Evolutionary conservation across 2,888 invertebrate species (phyloP).

Genomic region (Agrochola macilenta): DNA sequence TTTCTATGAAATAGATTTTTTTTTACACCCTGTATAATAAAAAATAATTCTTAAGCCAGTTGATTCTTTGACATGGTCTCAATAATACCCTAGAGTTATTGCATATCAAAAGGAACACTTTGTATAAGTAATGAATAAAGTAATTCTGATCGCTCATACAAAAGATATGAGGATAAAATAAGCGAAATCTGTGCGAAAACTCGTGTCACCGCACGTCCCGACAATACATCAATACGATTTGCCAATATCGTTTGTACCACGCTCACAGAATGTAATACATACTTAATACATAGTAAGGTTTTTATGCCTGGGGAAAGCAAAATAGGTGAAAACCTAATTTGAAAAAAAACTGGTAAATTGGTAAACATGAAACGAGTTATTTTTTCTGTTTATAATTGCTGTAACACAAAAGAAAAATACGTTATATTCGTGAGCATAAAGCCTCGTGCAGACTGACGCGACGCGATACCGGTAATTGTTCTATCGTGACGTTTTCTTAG

Average conservation of each 20-base stretch:
- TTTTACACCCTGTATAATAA: no score
- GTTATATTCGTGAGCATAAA: background rate
- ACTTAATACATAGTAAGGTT: slow-evolving; percentile 1
- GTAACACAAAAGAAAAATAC: background rate
- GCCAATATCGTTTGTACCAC: slow-evolving; percentile 48
- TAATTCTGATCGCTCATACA: slow-evolving; percentile 23
- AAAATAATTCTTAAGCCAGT: no score
- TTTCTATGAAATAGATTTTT: no score
- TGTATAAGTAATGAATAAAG: slow-evolving; percentile 24
- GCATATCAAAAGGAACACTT: no score
- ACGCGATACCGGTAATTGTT: no score
- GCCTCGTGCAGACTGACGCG: no score
- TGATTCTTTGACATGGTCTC: no score
- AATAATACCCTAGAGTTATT: no score
- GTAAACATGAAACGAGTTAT: background rate
- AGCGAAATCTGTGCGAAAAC: slow-evolving; percentile 11
- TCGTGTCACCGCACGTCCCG: slow-evolving; percentile 38
- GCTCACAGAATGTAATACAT: slow-evolving; percentile 20
- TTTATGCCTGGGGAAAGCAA: background rate
- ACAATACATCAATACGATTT: slow-evolving; percentile 54
- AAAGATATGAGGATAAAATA: slow-evolving; percentile 37
- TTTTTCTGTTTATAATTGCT: no score
- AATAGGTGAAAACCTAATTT: background rate
- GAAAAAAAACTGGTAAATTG: background rate
- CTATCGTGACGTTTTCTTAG: no score